phyloP scores from a whole-genome alignment of 1,140 invertebrate species.

The Saccostrea echinata region DNA sequence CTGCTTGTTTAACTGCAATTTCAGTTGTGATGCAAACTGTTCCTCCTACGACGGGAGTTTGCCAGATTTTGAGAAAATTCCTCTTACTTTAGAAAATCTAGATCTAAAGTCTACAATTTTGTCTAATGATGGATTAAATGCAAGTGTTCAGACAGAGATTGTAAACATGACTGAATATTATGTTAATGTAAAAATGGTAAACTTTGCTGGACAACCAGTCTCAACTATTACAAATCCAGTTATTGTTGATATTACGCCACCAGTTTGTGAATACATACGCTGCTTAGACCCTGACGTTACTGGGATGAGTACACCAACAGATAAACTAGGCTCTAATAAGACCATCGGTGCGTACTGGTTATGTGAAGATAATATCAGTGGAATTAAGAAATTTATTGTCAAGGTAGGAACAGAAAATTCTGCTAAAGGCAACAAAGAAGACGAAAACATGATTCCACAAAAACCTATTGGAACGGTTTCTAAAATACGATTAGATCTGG shows the following conservation, averaged over 20 bases:
- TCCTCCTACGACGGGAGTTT: background rate
- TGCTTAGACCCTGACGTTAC: constrained; percentile 58
- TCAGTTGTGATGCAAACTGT: constrained; percentile 45
- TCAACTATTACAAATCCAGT: constrained; percentile 48
- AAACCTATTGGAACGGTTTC: constrained; percentile 17
- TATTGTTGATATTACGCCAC: constrained; percentile 56
- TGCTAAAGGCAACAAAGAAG: constrained; percentile 19
- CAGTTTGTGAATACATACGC: constrained; percentile 48
- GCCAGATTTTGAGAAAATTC: constrained; percentile 38
- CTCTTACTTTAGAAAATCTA: background rate
- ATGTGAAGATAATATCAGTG: constrained; percentile 52
- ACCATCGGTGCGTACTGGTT: constrained; percentile 60
- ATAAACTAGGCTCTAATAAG: constrained; percentile 56
- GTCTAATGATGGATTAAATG: constrained; percentile 49
- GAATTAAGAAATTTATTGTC: background rate
- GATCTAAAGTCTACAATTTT: constrained; percentile 12
- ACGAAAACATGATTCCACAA: constrained; percentile 8
- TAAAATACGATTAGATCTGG: constrained; percentile 14
- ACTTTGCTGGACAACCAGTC: constrained; percentile 54
- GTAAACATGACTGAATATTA: constrained; percentile 47
- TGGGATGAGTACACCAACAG: constrained; percentile 48
- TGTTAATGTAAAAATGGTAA: constrained; percentile 48
- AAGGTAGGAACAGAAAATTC: constrained; percentile 15
- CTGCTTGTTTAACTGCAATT: constrained; percentile 38
- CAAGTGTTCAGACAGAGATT: constrained; percentile 23